Evolutionary conservation across 2,113 vertebrate species (phyloP).

Genomic region (Trogon melanurus): DNA sequence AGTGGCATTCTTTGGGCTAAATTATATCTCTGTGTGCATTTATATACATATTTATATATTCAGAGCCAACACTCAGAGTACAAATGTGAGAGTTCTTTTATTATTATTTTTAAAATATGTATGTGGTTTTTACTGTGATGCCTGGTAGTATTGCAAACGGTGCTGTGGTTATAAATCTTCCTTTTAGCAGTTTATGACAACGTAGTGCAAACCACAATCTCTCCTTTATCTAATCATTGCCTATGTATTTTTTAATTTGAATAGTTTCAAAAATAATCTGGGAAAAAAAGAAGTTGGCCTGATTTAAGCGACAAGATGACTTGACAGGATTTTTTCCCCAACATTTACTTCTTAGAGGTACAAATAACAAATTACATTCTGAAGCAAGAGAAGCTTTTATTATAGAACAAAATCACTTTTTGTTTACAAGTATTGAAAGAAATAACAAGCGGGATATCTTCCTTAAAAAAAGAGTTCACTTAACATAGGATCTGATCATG

Average conservation of each 20-base stretch:
- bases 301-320: not conserved
- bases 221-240: not conserved
- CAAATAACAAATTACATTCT: not conserved
- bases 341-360: not conserved
- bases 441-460: not conserved
- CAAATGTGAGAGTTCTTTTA: not conserved
- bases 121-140: not conserved
- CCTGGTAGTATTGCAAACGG: not conserved
- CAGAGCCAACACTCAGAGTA: not conserved
- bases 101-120: not conserved
- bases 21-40: not conserved
- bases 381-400: not conserved
- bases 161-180: not conserved
- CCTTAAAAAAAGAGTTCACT: not conserved
- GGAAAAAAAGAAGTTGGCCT: not conserved
- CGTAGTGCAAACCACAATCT: not conserved
- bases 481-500: not conserved
- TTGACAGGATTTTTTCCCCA: not conserved
- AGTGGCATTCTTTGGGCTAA: not conserved
- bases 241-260: not conserved
- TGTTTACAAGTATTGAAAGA: not conserved
- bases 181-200: not conserved
- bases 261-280: not conserved
- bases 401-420: not conserved
- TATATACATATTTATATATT: not conserved